Evolutionary conservation across 2,888 invertebrate genomes (phyloP), one percentile per base, ranked within the genome.

Genomic region (Scaeva pyrastri): DNA sequence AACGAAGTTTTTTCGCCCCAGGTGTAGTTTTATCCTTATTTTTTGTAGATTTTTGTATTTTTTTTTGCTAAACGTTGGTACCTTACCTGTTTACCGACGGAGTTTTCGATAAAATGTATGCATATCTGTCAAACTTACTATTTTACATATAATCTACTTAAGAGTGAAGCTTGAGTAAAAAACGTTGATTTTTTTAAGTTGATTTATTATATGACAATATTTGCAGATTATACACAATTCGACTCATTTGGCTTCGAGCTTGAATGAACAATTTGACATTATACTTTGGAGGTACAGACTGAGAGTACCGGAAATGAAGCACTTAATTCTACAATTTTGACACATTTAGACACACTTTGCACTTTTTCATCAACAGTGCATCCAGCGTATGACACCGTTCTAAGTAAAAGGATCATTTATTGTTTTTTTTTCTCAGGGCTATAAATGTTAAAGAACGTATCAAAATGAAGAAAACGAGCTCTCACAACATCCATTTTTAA

Each of bases 201-300:
- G 64, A 71, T 76, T 80, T 70, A 75, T 55, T 78, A n/a, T n/a
- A 11, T 0, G 43, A 60, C 52, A 55, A 72, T 68, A 70, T 80
- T 26, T 70, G 74, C 36, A 74, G 62, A 62, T 60, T 64, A 43
- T 71, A 43, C 55, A n/a, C n/a, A n/a, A n/a, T 62, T 58, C 14
- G 12, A 52, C 19, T 39, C 39, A 39, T 58, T 58, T 31, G 36
- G 36, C 8, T 6, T 39, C 12, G 19, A 50, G 21, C 50, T 50
- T 50, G 12, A 19, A 16, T 16, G 31, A 56, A 31, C 4, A 31
- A 45, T 7, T 31, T 8, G 8, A 5, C 31, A 5, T 31, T 5
- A 31, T 5, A 31, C n/a, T n/a, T n/a, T n/a, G 31, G 31, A 31
- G 6, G 5, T 4, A 31, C n/a, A n/a, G n/a, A n/a, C n/a, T n/a